phyloP scores from a whole-genome alignment of 2,113 vertebrate species.

The crab-eating macaque (Macaca fascicularis) region DNA sequence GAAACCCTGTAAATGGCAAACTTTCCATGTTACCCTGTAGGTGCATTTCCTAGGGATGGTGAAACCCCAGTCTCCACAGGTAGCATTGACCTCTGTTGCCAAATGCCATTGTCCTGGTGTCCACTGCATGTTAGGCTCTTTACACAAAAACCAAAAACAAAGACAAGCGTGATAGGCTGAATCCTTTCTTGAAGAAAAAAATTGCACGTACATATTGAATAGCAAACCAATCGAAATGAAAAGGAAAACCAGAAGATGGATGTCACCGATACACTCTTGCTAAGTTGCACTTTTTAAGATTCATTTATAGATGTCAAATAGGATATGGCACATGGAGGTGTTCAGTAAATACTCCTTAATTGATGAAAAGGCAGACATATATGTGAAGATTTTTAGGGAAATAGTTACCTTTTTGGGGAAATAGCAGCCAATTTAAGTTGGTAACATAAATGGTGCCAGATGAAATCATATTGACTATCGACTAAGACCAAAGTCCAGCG shows the following conservation, averaged over 20 bases:
- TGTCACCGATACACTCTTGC: neutral
- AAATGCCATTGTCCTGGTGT: neutral
- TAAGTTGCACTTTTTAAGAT: neutral
- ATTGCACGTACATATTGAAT: neutral
- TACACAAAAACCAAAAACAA: neutral
- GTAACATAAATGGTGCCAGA: neutral
- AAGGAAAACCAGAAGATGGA: neutral
- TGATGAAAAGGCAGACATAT: conserved; percentile 15
- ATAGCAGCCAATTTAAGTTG: neutral
- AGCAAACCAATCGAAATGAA: neutral
- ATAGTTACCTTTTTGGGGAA: neutral
- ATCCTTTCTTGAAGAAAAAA: neutral
- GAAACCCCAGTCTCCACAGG: accelerated
- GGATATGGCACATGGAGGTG: conserved; percentile 37
- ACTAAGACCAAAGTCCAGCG: neutral
- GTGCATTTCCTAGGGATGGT: neutral
- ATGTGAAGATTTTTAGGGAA: conserved; percentile 21
- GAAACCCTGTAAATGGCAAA: accelerated
- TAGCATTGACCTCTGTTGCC: neutral
- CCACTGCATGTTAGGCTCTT: neutral
- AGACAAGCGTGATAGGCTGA: accelerated
- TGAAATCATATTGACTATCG: neutral
- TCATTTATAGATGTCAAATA: conserved; percentile 53
- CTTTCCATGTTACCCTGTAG: neutral
- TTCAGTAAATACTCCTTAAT: conserved; percentile 3